Base-by-base conservation (phyloP, 1,140 invertebrate species). In the Pseudachorutes palmiensis region DNA sequence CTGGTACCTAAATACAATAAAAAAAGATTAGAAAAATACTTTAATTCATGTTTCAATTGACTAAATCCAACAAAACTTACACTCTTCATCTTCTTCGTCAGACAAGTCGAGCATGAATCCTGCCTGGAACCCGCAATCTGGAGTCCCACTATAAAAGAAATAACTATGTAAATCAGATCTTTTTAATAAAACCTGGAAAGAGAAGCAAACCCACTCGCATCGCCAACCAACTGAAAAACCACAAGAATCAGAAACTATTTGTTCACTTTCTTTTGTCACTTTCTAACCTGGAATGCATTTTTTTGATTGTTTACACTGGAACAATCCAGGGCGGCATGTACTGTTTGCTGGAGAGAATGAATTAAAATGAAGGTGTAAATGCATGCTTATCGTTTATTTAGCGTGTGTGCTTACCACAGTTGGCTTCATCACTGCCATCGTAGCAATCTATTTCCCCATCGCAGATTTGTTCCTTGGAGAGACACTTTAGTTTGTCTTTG, bases 391-490 rank as follows among this genome's bases (percentile, higher is more conserved):
- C 59, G 9, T 45, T 45, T 12, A 45, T 45, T 57, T n/a, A 28
- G 29, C n/a, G 58, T 57, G 26, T 48, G 36, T 41, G 33, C 66
- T 68, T 57, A 68, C 66, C 55, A 55, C 68, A 69, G 63, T 65
- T 57, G n/a, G 14, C 24, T 33, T 80, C 80, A 71, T 81, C 80
- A 24, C 72, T 72, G 14, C 77, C 77, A 69, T 81, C 80, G 26
- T 65, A 33, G 69, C 81, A 82, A 66, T 82, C 81, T 19, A 71
- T 61, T 36, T 81, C 77, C 24, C 78, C 79, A 74, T 82, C 80
- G 71, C 81, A 82, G 28, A 79, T 75, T 77, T 79, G 82, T n/a
- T 77, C 76, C 3, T 74, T 74, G 0, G 79, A 76, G 28, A 85
- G 82, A 72, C 84, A 85, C 12, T 78, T 76, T 36, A 72, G 31